Percentiles rank a stretch among this genome's conserved stretches.
These are phyloP conservation scores for Siderastrea siderea DNA, from an alignment of 92 coral and sea anemone genomes.

Conservation along the genomic window DNA sequence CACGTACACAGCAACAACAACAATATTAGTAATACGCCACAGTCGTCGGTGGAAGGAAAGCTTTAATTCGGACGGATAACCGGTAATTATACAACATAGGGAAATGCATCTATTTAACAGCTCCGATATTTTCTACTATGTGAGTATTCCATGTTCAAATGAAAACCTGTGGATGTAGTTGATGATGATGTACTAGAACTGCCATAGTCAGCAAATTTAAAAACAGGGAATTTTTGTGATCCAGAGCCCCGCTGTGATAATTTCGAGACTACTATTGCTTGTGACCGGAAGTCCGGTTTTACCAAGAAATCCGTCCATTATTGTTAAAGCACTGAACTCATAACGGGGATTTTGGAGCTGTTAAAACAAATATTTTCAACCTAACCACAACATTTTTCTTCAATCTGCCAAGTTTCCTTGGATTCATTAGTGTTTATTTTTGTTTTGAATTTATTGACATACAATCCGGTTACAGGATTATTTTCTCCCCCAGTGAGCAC, in stretches of 20 bases:
- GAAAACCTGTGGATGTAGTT: too few relatives aligned
- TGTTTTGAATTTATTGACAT: neutral
- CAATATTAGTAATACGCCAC: too few relatives aligned
- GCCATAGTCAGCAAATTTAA: neutral
- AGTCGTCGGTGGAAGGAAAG: too few relatives aligned
- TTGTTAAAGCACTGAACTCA: neutral
- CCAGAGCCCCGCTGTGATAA: neutral
- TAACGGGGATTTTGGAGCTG: neutral
- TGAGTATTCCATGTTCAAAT: too few relatives aligned
- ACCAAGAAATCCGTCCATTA: neutral
- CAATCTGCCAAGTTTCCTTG: neutral
- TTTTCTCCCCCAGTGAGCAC: too few relatives aligned
- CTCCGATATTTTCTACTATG: too few relatives aligned
- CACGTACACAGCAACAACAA: too few relatives aligned
- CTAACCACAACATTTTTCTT: neutral
- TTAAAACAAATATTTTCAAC: neutral
- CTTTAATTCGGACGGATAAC: too few relatives aligned
- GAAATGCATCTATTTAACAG: too few relatives aligned
- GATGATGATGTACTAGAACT: neutral
- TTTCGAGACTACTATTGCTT: neutral
- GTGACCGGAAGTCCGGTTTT: slow-evolving; percentile 25
- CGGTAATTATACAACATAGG: too few relatives aligned
- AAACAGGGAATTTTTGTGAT: neutral
- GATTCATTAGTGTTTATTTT: neutral
- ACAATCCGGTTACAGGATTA: neutral